These are phyloP conservation scores for Leptodactylus fallax DNA, from an alignment of 2,797 vertebrate species.

Conservation along the genomic window DNA sequence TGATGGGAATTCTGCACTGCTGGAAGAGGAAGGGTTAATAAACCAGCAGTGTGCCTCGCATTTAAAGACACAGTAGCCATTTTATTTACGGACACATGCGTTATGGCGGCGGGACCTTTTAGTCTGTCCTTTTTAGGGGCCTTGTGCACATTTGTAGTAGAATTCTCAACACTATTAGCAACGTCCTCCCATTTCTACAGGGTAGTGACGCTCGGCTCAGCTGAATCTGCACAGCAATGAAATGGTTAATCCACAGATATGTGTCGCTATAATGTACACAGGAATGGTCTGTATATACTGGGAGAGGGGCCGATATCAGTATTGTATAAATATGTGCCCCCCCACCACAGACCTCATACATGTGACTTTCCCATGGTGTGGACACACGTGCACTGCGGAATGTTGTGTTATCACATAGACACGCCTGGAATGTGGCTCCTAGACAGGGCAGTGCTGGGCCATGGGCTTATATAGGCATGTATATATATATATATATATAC, in stretches of 20 bases:
- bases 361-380: background rate
- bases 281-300: background rate
- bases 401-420: slow-evolving; percentile 30
- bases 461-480: background rate
- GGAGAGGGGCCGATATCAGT: background rate
- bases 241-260: no score
- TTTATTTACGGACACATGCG: background rate
- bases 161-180: background rate
- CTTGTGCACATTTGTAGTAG: background rate
- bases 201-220: no score
- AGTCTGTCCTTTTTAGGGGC: no score
- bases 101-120: no score
- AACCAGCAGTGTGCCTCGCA: background rate
- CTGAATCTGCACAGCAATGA: no score
- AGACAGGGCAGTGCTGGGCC: background rate
- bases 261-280: background rate
- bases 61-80: slow-evolving; percentile 42
- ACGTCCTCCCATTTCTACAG: no score
- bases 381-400: background rate
- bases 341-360: background rate
- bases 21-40: slow-evolving; percentile 15
- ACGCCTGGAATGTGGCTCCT: slow-evolving; percentile 34
- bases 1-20: background rate
- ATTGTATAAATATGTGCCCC: background rate
- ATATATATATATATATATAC: background rate